Evolutionary conservation across 2,797 vertebrate genomes (phyloP).

Genomic region (Acrocephalus scirpaceus): DNA sequence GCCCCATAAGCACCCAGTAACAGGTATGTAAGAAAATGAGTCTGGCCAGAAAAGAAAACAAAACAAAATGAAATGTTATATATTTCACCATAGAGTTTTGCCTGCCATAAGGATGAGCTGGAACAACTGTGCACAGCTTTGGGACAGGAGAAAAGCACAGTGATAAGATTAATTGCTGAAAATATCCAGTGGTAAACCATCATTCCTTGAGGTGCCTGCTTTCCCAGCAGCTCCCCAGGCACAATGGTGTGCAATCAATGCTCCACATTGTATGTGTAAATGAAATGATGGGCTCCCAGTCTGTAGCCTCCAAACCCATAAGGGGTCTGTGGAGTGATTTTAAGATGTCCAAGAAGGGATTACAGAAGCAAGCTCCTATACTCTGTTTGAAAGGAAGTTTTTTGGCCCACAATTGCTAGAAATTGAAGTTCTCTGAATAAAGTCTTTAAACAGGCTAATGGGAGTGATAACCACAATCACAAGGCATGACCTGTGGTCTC

Average conservation of each 20-base stretch:
- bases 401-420: neutral
- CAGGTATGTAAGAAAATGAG: neutral
- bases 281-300: neutral
- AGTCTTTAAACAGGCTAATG: neutral
- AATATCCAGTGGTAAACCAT: neutral
- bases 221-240: neutral
- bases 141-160: neutral
- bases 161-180: neutral
- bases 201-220: neutral
- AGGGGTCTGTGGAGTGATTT: neutral
- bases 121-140: neutral
- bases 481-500: neutral
- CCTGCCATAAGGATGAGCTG: neutral
- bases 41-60: neutral
- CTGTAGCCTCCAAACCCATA: neutral
- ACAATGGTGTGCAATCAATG: fast-evolving
- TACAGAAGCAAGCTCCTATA: neutral
- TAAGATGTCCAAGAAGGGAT: neutral
- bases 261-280: neutral
- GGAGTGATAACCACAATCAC: neutral
- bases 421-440: neutral
- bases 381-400: neutral
- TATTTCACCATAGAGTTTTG: neutral
- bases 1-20: neutral
- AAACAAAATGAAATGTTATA: neutral